These are phyloP conservation scores for Baryphthengus martii DNA, from an alignment of 2,113 vertebrate species.

Conservation along the genomic window DNA sequence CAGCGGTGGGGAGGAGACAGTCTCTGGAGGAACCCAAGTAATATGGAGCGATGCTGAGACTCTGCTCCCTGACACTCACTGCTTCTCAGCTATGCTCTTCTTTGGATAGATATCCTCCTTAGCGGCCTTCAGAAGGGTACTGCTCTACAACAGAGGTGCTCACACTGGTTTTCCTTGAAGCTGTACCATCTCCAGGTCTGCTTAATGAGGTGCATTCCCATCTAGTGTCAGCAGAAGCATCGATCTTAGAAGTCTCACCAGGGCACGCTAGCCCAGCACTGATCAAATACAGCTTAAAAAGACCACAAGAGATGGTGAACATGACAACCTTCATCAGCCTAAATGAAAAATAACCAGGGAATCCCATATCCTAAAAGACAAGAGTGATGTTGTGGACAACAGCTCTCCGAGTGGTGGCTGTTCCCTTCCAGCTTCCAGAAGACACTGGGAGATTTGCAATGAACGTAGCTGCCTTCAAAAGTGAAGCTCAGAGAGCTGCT, in stretches of 20 bases:
- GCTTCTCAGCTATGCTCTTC: background rate
- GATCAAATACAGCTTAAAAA: background rate
- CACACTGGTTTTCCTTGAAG: background rate
- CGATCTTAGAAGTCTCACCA: background rate
- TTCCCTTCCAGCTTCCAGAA: background rate
- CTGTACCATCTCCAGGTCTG: background rate
- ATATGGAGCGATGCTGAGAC: background rate
- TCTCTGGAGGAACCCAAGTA: background rate
- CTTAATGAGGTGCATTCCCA: background rate
- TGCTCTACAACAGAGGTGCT: accelerated
- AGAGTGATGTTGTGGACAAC: background rate
- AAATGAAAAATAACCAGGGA: background rate
- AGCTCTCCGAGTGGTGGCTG: background rate
- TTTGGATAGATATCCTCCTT: background rate
- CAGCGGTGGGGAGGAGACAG: background rate
- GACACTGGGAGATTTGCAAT: background rate
- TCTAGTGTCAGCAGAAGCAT: background rate
- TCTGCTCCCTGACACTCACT: background rate
- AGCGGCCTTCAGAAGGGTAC: background rate
- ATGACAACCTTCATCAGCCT: background rate
- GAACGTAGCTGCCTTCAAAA: background rate
- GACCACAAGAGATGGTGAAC: background rate
- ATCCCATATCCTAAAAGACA: background rate
- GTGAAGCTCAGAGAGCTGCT: background rate
- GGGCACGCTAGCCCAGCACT: background rate